These are phyloP conservation scores for Platysternon megacephalum DNA, from an alignment of 2,113 vertebrate species.

Conservation along the genomic window DNA sequence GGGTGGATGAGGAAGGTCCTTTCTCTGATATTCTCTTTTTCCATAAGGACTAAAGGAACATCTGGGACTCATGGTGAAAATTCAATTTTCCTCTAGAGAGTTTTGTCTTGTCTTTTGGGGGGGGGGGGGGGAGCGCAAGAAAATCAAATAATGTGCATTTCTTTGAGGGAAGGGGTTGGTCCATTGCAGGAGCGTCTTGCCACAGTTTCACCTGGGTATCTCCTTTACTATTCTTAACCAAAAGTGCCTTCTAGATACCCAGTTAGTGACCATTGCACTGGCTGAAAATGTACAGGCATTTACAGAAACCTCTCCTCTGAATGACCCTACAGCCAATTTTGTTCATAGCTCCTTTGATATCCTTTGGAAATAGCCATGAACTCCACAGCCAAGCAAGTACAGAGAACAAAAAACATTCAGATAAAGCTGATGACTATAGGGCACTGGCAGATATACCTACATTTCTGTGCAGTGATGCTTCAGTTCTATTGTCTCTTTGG, in stretches of 20 bases:
- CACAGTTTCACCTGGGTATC: background rate
- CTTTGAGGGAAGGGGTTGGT: too few species aligned
- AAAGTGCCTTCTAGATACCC: background rate
- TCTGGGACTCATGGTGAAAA: too few species aligned
- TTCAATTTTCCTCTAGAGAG: too few species aligned
- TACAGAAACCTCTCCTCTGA: background rate
- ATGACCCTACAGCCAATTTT: background rate
- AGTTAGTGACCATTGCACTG: background rate
- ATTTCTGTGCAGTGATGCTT: background rate
- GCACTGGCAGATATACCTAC: background rate
- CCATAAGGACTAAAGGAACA: background rate
- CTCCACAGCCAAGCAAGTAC: background rate
- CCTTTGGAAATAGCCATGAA: background rate
- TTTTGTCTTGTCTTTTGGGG: too few species aligned
- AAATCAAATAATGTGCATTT: background rate
- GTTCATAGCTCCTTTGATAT: background rate
- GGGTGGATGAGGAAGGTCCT: background rate
- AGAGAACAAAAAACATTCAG: background rate
- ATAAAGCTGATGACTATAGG: background rate
- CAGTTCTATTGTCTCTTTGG: fast-evolving
- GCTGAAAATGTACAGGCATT: background rate
- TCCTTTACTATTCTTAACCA: background rate
- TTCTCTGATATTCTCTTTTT: background rate
- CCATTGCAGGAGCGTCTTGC: background rate
- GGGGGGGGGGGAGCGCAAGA: too few species aligned